Evolutionary conservation across 2,113 vertebrate species (phyloP).

Genomic region (Prionailurus bengalensis): DNA sequence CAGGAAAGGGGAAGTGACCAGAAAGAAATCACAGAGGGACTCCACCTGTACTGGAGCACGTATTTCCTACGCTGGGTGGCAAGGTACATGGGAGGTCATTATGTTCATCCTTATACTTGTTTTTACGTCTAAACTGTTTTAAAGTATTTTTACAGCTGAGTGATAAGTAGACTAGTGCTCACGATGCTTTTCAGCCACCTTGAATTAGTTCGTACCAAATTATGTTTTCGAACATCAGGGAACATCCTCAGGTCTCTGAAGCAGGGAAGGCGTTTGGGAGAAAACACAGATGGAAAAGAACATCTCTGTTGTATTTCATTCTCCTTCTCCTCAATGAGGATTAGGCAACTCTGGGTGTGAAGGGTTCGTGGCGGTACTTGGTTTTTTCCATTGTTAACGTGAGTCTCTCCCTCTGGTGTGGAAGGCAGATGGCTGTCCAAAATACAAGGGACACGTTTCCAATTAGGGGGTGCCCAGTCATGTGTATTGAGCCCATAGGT

Average conservation of each 20-base stretch:
- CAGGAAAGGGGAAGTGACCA: background rate
- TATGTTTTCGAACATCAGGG: background rate
- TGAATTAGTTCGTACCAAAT: background rate
- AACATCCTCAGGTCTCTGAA: background rate
- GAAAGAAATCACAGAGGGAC: too few species aligned
- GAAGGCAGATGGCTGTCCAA: background rate
- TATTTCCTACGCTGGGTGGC: background rate
- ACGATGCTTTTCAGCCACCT: background rate
- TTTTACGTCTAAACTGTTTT: background rate
- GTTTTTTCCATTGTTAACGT: background rate
- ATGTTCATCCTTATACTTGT: background rate
- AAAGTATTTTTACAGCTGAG: background rate
- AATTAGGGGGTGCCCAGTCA: background rate
- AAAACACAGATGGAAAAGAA: background rate
- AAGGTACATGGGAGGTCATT: too few species aligned
- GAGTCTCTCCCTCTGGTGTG: background rate
- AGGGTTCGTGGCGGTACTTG: background rate
- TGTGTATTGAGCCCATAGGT: background rate
- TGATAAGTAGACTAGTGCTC: background rate
- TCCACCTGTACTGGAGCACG: rapidly evolving
- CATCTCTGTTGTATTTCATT: background rate
- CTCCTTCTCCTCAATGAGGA: background rate
- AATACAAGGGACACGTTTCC: background rate
- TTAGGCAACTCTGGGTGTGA: background rate
- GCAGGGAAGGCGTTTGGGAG: background rate